Percentiles rank a stretch among this genome's conserved stretches.
Evolutionary conservation across 2,113 vertebrate genomes (phyloP).

Genomic region (Epinephelus moara): DNA sequence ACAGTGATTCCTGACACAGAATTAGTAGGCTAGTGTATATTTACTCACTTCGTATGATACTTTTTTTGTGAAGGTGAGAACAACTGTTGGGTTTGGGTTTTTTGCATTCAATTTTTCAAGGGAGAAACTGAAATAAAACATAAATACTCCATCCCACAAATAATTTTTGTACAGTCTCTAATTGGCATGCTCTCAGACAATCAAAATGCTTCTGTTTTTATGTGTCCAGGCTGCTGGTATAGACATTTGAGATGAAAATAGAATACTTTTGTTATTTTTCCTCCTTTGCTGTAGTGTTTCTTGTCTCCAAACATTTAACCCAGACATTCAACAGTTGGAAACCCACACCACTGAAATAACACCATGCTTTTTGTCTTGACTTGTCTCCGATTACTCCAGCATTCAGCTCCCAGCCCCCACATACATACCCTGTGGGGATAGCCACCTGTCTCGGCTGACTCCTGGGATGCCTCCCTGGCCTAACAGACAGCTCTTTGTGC

Average conservation of each 20-base stretch:
- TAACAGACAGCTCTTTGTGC: slow-evolving; percentile 68
- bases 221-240: background rate
- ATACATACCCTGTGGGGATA: slow-evolving; percentile 75
- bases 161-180: background rate
- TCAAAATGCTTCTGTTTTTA: background rate
- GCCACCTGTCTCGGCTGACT: slow-evolving; percentile 77
- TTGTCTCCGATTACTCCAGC: slow-evolving; percentile 66
- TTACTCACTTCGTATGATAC: background rate
- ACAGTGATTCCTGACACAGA: background rate
- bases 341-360: slow-evolving; percentile 59
- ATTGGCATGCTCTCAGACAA: background rate
- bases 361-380: slow-evolving; percentile 71
- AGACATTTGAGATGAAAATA: background rate
- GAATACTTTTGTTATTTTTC: background rate
- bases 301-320: slow-evolving; percentile 46
- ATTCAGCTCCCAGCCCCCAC: slow-evolving; percentile 70
- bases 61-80: background rate
- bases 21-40: background rate
- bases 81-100: background rate
- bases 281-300: background rate
- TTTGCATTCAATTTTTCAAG: background rate
- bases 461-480: slow-evolving; percentile 63
- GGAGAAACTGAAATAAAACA: background rate
- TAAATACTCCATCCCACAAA: background rate
- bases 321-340: slow-evolving; percentile 57